phyloP scores from a whole-genome alignment of 2,797 vertebrate species.

The Tamandua tetradactyla region DNA sequence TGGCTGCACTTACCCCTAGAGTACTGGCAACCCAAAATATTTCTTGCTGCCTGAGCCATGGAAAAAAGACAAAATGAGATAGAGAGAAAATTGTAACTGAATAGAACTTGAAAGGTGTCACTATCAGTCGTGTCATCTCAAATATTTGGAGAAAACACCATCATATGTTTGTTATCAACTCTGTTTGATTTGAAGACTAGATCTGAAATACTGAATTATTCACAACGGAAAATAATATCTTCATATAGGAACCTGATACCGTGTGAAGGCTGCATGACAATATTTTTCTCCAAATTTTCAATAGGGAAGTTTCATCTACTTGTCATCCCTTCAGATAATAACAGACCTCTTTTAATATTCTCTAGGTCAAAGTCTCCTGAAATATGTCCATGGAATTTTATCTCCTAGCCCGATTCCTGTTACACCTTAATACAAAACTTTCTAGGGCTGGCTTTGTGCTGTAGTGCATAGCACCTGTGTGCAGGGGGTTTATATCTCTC shows the following conservation, averaged over 20 bases:
- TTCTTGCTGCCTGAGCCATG: not conserved
- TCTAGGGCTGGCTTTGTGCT: not conserved
- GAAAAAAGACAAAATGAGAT: not conserved
- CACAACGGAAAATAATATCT: slow-evolving; percentile 19
- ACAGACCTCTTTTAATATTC: not conserved
- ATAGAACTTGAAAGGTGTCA: not conserved
- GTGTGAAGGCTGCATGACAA: not conserved
- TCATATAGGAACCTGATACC: not conserved
- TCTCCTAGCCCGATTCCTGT: not conserved
- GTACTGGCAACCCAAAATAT: not conserved
- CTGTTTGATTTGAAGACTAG: not conserved
- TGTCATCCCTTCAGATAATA: not conserved
- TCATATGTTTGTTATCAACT: not conserved
- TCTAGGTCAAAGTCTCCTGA: not conserved
- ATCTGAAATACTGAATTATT: not conserved
- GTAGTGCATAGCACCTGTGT: too few species aligned
- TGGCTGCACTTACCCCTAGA: not conserved
- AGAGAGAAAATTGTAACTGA: not conserved
- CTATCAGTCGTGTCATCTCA: not conserved
- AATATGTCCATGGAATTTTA: not conserved
- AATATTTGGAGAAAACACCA: slow-evolving; percentile 12
- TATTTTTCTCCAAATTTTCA: slow-evolving; percentile 14
- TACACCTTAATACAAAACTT: not conserved
- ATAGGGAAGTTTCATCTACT: not conserved
- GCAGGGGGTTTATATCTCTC: not conserved